A percentile compares a stretch with the other conserved stretches of the same genome.
Evolutionary conservation across 2,888 invertebrate genomes (phyloP).

Genomic region (Drosophila mercatorum): DNA sequence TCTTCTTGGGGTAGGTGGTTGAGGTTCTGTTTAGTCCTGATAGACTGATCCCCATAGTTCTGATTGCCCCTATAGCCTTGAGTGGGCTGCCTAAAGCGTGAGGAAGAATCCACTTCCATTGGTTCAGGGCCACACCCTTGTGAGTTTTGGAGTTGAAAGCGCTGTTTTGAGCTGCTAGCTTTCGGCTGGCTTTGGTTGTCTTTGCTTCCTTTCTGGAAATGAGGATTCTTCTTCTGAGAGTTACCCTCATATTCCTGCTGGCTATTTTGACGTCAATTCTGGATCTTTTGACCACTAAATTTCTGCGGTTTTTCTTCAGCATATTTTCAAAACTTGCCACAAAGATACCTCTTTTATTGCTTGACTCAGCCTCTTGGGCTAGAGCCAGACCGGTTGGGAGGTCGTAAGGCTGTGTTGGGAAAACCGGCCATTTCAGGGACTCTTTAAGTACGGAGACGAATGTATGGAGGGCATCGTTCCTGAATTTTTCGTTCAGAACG

Average conservation of each 20-base stretch:
- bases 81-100: neutral
- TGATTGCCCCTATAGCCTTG: neutral
- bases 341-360: neutral
- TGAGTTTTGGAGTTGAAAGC: neutral
- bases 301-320: neutral
- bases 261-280: neutral
- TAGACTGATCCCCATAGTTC: too few species aligned
- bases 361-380: neutral
- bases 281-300: neutral
- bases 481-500: neutral
- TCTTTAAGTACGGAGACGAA: neutral
- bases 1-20: neutral
- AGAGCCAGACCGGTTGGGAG: neutral
- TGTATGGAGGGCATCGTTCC: neutral
- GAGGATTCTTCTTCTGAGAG: neutral
- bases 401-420: neutral
- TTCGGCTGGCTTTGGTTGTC: neutral
- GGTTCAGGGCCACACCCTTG: neutral
- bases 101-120: neutral
- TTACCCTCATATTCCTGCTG: neutral
- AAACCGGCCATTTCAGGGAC: neutral
- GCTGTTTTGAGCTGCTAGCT: neutral
- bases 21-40: too few species aligned
- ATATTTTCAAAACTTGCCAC: neutral
- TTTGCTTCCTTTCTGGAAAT: neutral